Conservation (phyloP, 2,113 vertebrate genomes). For the Corythornis vintsioides region DNA sequence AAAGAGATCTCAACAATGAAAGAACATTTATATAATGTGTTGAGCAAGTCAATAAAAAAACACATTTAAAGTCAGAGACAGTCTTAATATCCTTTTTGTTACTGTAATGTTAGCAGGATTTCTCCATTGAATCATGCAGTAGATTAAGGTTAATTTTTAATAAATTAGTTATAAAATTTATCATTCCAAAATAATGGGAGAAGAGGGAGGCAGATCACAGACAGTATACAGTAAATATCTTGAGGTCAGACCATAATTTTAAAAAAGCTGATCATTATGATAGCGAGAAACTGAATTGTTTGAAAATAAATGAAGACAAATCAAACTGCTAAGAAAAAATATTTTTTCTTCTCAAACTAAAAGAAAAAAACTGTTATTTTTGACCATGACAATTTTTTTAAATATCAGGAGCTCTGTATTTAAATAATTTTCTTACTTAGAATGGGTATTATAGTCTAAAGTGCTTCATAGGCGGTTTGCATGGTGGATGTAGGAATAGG, state of each 20-base stretch:
- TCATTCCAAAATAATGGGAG: not conserved
- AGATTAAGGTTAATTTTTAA: not conserved
- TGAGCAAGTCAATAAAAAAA: not conserved
- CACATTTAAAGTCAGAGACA: not conserved
- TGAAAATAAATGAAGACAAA: not conserved
- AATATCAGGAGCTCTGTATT: not conserved
- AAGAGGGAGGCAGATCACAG: not conserved
- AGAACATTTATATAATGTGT: not conserved
- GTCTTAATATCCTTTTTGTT: not conserved
- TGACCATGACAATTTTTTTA: not conserved
- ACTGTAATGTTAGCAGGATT: not conserved
- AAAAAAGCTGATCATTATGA: not conserved
- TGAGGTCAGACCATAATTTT: not conserved
- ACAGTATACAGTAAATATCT: not conserved
- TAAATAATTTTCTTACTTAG: not conserved
- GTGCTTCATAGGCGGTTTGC: not conserved
- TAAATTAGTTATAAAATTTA: not conserved
- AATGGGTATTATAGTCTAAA: not conserved
- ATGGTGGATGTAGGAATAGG: not conserved
- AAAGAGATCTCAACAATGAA: not conserved
- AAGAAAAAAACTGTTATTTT: not conserved
- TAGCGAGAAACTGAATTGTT: not conserved
- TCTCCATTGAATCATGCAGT: not conserved
- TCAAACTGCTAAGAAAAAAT: not conserved
- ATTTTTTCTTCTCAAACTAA: not conserved